phyloP scores from a whole-genome alignment of 2,113 vertebrate genomes.

The Eulemur rufifrons region DNA sequence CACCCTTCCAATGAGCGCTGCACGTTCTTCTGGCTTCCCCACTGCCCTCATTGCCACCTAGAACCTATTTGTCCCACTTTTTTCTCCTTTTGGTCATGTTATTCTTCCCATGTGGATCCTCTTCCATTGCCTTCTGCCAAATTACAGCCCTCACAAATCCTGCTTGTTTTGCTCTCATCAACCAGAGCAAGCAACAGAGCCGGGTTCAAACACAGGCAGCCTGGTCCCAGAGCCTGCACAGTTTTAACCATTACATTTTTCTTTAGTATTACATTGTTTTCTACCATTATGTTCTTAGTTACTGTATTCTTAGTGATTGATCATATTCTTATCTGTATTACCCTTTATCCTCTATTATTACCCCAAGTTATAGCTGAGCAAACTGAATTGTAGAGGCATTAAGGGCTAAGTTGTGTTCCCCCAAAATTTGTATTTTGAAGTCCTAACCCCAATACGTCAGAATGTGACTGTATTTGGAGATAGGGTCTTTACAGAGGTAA shows the following conservation, averaged over 20 bases:
- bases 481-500: background rate
- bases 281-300: background rate
- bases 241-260: background rate
- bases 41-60: background rate
- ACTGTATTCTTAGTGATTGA: background rate
- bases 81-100: background rate
- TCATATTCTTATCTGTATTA: background rate
- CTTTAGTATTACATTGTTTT: background rate
- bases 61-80: background rate
- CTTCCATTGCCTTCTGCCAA: background rate
- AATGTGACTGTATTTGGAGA: background rate
- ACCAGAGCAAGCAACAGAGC: background rate
- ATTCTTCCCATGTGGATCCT: background rate
- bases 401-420: background rate
- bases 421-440: background rate
- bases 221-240: background rate
- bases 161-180: background rate
- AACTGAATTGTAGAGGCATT: background rate
- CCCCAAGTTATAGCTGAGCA: background rate
- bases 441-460: background rate
- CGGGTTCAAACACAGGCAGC: background rate
- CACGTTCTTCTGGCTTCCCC: background rate
- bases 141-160: background rate
- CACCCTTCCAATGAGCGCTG: too few species aligned
- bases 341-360: background rate